These are phyloP conservation scores for Heloderma charlesbogerti DNA, from an alignment of 2,113 vertebrate species.

Conservation along the genomic window DNA sequence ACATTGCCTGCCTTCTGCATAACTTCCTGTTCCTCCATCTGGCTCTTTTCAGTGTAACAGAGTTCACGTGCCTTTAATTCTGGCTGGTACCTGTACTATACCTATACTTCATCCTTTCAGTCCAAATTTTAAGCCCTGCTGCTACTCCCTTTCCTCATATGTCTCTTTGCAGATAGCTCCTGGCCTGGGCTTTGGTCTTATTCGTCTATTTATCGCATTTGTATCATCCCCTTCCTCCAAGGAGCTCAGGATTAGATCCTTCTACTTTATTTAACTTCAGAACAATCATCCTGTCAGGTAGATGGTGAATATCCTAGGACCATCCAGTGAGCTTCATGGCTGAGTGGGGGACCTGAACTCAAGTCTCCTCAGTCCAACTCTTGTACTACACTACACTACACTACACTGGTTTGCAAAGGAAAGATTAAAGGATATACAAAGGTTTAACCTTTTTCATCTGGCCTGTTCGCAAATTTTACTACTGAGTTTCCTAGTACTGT, in stretches of 20 bases:
- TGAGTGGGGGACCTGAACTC: neutral
- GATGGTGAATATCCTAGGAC: neutral
- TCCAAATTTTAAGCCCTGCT: neutral
- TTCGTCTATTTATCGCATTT: neutral
- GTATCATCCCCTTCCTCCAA: neutral
- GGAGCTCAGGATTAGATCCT: neutral
- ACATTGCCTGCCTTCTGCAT: neutral
- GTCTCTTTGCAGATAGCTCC: neutral
- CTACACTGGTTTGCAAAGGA: neutral
- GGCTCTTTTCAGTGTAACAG: neutral
- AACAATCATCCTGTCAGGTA: neutral
- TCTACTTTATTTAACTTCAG: neutral
- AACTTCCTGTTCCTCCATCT: neutral
- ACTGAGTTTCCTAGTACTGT: neutral
- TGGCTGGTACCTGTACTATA: too few species aligned
- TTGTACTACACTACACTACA: neutral
- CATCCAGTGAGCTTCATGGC: neutral
- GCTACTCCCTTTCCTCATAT: too few species aligned
- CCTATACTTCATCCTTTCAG: neutral
- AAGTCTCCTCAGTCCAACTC: neutral
- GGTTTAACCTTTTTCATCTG: neutral
- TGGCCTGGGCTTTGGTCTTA: neutral
- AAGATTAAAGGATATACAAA: neutral
- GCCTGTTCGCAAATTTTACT: neutral
- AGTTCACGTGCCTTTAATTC: neutral